A percentile compares a stretch with the other conserved stretches of the same genome.
These are phyloP conservation scores for Redunca redunca DNA, from an alignment of 2,113 vertebrate species.

Conservation along the genomic window DNA sequence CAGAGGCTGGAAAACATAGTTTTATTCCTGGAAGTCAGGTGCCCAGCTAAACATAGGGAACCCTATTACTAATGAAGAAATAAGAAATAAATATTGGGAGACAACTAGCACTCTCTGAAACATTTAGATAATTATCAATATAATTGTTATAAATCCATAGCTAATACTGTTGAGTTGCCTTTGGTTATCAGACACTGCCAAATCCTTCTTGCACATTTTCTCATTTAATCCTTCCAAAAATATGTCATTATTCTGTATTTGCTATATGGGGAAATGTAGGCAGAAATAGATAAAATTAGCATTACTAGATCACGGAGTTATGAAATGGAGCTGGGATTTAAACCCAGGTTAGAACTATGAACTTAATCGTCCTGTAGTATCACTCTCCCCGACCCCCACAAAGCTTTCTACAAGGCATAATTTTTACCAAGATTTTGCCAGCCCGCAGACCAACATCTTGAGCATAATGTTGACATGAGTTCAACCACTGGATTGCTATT, in stretches of 20 bases:
- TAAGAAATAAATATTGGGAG: not conserved
- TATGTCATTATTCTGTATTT: not conserved
- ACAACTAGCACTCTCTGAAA: not conserved
- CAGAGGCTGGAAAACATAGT: not conserved
- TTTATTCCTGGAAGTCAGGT: not conserved
- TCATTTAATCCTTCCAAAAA: not conserved
- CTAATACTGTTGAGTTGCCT: not conserved
- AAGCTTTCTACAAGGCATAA: not conserved
- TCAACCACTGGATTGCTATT: not conserved
- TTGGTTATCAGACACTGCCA: not conserved
- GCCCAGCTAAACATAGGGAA: not conserved
- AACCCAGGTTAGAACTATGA: not conserved
- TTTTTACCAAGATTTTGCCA: not conserved
- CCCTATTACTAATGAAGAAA: not conserved
- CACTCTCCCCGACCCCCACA: rapidly evolving
- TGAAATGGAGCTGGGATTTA: not conserved
- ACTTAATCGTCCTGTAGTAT: not conserved
- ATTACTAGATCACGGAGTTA: not conserved
- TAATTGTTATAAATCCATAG: not conserved
- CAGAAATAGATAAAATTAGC: not conserved
- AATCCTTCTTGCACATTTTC: not conserved
- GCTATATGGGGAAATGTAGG: not conserved
- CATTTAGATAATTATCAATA: not conserved
- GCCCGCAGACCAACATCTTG: not conserved
- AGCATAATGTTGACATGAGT: not conserved